Evolutionary conservation across 2,888 invertebrate genomes (phyloP), one percentile per base, ranked within the genome.

Genomic region (Zele albiditarsus): DNA sequence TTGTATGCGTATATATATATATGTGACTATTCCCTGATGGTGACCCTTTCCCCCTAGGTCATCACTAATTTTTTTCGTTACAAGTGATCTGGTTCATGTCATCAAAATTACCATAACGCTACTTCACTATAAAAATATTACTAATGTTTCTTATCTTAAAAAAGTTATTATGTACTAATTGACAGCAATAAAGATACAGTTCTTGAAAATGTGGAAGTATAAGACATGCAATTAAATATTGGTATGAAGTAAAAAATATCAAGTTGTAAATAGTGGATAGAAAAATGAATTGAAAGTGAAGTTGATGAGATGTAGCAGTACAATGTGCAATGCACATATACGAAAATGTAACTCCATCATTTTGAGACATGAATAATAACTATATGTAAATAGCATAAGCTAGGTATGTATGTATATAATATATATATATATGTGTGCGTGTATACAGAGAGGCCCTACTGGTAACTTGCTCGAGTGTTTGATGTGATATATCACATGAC

Each of bases 401-500:
- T 70, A 71, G 62, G 42, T 70, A 60, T 67, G 42, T 66, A 71
- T 66, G 53, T 73, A 66, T 74, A 70, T 58, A 74, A 74, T 62
- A 74, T 77, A 73, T 79, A 79, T 79, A 78, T 80, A 76, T 70
- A 73, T 76, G 75, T 77, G 73, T 79, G 79, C 78, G 79, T 80
- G 77, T 70, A 73, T 76, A 77, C 8, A 27, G 27, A 27, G 31
- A 14, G 73, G 68, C 38, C 71, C 63, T 63, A 81, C 79, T 79
- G 79, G 82, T 78, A 80, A 81, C 82, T 81, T 79, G 82, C 81
- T 80, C 79, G 82, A 82, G 82, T 84, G 83, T 87, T 88, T 88
- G 84, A 85, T 80, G 84, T 85, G 84, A 85, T 84, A 84, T 84
- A 86, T 87, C 86, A 86, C 88, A 87, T 86, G 87, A 89, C 89